These are phyloP conservation scores for Shargacucullia verbasci DNA, from an alignment of 2,888 invertebrate species.

Conservation along the genomic window DNA sequence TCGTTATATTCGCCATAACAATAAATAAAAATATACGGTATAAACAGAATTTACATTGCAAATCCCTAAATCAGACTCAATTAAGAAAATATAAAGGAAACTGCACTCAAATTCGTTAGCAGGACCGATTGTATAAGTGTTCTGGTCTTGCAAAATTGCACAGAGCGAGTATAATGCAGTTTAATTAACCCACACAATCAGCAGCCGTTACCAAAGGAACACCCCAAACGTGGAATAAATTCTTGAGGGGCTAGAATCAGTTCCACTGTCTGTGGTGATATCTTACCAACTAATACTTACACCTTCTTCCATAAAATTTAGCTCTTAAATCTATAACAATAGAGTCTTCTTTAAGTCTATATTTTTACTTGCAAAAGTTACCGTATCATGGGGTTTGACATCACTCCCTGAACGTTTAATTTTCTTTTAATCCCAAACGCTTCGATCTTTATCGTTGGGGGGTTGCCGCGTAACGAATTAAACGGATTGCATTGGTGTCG, in stretches of 20 bases:
- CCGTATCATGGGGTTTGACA: constrained; percentile 79
- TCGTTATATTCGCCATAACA: constrained; percentile 19
- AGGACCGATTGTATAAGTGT: constrained; percentile 48
- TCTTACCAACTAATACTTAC: constrained; percentile 53
- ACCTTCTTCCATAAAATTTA: constrained; percentile 37
- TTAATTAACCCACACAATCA: constrained; percentile 86
- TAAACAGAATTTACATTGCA: constrained; percentile 32
- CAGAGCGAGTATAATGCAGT: constrained; percentile 80
- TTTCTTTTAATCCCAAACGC: constrained; percentile 88
- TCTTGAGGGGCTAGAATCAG: constrained; percentile 81
- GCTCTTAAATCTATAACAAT: constrained; percentile 46
- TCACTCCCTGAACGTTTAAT: constrained; percentile 83
- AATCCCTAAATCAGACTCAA: constrained; percentile 30
- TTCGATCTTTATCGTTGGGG: constrained; percentile 84
- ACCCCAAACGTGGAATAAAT: constrained; percentile 86
- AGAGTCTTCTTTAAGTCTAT: constrained; percentile 34
- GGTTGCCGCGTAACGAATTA: constrained; percentile 86
- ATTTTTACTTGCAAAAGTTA: constrained; percentile 47
- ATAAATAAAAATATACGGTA: constrained; percentile 28
- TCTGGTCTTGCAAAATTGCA: constrained; percentile 66
- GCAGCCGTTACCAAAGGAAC: constrained; percentile 85
- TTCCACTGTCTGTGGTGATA: constrained; percentile 75
- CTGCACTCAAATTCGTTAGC: constrained; percentile 53
- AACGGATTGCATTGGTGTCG: constrained; percentile 87
- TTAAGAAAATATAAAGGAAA: constrained; percentile 47